Evolutionary conservation across 2,113 vertebrate genomes (phyloP).

Genomic region (Gambusia affinis): DNA sequence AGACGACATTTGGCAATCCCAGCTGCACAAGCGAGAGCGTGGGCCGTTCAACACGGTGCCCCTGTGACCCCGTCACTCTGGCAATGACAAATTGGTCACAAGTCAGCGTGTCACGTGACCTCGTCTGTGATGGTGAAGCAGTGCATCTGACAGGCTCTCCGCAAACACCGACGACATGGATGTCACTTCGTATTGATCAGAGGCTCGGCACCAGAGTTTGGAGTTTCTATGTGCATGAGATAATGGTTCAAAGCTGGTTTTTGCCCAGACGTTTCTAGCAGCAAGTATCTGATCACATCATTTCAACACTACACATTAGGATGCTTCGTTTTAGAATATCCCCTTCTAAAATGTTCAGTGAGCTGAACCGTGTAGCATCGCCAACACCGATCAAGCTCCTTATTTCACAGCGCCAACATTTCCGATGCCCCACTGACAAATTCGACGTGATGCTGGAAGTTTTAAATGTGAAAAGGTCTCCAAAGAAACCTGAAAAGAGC

Average conservation of each 20-base stretch:
- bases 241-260: not conserved
- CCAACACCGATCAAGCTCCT: too few species aligned
- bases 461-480: not conserved
- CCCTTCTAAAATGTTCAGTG: too few species aligned
- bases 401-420: not conserved
- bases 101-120: conserved; percentile 47
- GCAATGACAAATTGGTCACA: conserved; percentile 48
- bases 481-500: not conserved
- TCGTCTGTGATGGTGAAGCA: conserved; percentile 21
- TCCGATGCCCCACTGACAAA: not conserved
- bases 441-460: not conserved
- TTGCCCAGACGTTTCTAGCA: not conserved
- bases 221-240: conserved; percentile 8
- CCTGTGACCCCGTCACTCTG: conserved; percentile 45
- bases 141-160: conserved; percentile 40
- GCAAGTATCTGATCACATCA: not conserved
- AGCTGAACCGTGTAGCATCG: too few species aligned
- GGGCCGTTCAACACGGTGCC: not conserved
- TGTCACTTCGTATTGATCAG: conserved; percentile 60
- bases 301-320: not conserved
- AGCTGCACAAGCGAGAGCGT: not conserved
- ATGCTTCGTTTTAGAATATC: not conserved
- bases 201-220: conserved; percentile 51
- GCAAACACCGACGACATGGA: conserved; percentile 41
- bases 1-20: conserved; percentile 26